Conservation (phyloP, 2,797 vertebrate genomes). For the Coregonus sp. region DNA sequence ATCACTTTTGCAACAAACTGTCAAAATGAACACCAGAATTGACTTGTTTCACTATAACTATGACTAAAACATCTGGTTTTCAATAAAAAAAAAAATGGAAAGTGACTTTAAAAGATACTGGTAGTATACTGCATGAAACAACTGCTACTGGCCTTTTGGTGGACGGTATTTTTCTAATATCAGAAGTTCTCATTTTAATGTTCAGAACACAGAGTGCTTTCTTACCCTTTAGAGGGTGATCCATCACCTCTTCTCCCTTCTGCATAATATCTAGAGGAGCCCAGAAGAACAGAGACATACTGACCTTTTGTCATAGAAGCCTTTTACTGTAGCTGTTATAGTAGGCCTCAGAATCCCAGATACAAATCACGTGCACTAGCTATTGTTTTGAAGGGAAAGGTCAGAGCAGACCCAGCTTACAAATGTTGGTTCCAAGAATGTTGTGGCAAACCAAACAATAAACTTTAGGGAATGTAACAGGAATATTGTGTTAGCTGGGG, state of each 20-base stretch:
- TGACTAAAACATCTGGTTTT: too few species aligned
- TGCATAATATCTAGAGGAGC: neutral
- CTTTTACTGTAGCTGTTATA: neutral
- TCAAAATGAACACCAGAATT: too few species aligned
- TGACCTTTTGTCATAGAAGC: neutral
- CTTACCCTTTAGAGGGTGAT: slow-evolving; percentile 43
- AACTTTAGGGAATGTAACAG: neutral
- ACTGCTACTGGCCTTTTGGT: too few species aligned
- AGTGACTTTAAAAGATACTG: too few species aligned
- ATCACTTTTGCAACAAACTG: too few species aligned
- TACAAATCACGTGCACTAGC: neutral
- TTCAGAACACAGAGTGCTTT: slow-evolving; percentile 18
- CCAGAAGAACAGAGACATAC: neutral
- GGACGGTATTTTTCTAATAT: neutral
- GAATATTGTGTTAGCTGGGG: too few species aligned
- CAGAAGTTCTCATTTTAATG: neutral
- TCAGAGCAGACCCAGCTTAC: neutral
- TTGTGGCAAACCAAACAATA: neutral
- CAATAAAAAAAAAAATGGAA: too few species aligned
- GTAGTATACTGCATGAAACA: too few species aligned
- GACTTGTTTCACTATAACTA: too few species aligned
- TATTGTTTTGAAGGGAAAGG: neutral
- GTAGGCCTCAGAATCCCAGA: neutral
- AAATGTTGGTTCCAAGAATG: too few species aligned
- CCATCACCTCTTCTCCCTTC: slow-evolving; percentile 23